phyloP scores from a whole-genome alignment of 30 jellyfish, hydroid and myxozoan genomes.

The Cassiopea xamachana region DNA sequence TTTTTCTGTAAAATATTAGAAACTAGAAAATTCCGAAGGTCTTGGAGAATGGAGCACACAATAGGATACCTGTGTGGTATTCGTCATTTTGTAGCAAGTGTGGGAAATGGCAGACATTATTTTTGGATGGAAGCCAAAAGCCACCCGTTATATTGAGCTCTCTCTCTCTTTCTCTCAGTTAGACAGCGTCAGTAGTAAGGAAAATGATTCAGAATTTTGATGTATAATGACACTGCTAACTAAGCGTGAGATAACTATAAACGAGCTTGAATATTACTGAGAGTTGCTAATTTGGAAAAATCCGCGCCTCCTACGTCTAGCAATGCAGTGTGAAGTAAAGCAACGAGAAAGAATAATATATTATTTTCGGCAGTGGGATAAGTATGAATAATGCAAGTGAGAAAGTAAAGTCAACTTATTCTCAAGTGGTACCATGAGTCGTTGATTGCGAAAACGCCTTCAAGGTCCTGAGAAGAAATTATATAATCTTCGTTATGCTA shows the following conservation, averaged over 20 bases:
- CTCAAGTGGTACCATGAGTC: background rate
- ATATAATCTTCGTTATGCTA: background rate
- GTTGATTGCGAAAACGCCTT: background rate
- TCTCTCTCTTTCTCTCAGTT: background rate
- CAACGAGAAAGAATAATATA: constrained; percentile 48
- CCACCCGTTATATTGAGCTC: too few relatives aligned
- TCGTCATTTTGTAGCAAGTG: too few relatives aligned
- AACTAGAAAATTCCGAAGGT: background rate
- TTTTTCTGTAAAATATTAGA: background rate
- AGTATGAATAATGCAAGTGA: background rate
- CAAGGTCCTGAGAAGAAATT: background rate
- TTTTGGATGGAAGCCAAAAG: too few relatives aligned
- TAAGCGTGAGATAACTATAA: background rate
- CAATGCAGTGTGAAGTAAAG: constrained; percentile 41
- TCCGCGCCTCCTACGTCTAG: constrained; percentile 55
- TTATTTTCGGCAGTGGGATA: constrained; percentile 4
- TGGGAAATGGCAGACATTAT: too few relatives aligned
- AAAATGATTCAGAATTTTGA: background rate
- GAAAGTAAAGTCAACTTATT: background rate
- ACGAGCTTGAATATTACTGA: constrained; percentile 43
- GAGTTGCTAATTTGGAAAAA: constrained; percentile 53
- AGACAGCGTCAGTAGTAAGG: background rate
- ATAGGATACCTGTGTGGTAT: too few relatives aligned
- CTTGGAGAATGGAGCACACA: too few relatives aligned
- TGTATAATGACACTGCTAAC: background rate